These are phyloP conservation scores for Apostichopus leukothele DNA, from an alignment of 53 echinoderm and acorn worm genomes.

Conservation along the genomic window DNA sequence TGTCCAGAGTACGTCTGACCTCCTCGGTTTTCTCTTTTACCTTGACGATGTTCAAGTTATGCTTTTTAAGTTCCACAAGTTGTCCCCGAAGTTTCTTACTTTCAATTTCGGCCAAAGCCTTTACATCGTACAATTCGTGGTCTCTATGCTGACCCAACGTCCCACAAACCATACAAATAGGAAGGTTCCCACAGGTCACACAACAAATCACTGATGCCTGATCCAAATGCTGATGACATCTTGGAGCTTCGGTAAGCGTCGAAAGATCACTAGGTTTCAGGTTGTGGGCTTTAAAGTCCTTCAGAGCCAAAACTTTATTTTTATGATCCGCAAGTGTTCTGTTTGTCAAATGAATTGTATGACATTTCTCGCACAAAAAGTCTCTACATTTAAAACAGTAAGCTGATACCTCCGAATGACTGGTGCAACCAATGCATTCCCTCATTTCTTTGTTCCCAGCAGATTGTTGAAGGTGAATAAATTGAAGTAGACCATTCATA, in stretches of 20 bases:
- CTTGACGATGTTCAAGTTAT: not conserved
- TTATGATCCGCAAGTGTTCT: not conserved
- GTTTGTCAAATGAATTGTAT: not conserved
- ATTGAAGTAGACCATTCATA: not conserved
- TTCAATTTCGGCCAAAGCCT: not conserved
- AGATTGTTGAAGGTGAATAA: not conserved
- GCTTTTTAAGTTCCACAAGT: not conserved
- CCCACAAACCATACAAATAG: constrained; percentile 4
- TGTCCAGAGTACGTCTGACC: not conserved
- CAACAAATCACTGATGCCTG: not conserved
- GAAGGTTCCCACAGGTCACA: not conserved
- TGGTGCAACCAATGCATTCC: not conserved
- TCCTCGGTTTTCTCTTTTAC: not conserved
- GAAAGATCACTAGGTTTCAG: not conserved
- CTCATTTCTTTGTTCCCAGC: not conserved
- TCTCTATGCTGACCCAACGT: not conserved
- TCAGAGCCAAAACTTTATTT: not conserved
- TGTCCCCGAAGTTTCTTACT: not conserved
- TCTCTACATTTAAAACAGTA: constrained; percentile 25
- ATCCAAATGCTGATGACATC: not conserved
- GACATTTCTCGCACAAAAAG: constrained; percentile 10
- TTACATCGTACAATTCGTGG: not conserved
- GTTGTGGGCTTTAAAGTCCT: not conserved
- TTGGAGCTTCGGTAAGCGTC: not conserved
- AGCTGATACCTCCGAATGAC: not conserved